phyloP scores from a whole-genome alignment of 2,888 invertebrate genomes.

The Netelia virgata region DNA sequence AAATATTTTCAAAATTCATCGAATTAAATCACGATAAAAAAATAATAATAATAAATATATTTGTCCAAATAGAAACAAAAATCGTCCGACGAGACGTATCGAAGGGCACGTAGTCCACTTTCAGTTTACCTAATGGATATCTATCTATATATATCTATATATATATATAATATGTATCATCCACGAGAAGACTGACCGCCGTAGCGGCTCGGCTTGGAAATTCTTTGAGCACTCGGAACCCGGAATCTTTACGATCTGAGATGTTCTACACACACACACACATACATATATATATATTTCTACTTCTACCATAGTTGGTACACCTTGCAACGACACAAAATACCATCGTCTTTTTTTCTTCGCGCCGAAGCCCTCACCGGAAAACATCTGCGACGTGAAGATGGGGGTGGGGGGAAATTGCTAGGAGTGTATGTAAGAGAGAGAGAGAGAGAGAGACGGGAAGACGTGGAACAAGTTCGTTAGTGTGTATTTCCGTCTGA shows the following conservation, averaged over 20 bases:
- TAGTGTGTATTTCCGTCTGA: slow-evolving; percentile 65
- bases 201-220: slow-evolving; percentile 57
- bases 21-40: too few relatives aligned
- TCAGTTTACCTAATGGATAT: slow-evolving; percentile 28
- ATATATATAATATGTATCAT: slow-evolving; percentile 14
- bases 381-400: slow-evolving; percentile 43
- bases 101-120: slow-evolving; percentile 41
- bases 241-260: slow-evolving; percentile 65
- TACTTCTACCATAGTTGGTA: slow-evolving; percentile 32
- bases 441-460: slow-evolving; percentile 48
- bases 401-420: slow-evolving; percentile 34
- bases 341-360: slow-evolving; percentile 63
- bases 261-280: slow-evolving; percentile 19
- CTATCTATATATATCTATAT: slow-evolving; percentile 16
- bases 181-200: slow-evolving; percentile 26
- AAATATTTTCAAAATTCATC: not conserved
- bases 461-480: slow-evolving; percentile 68
- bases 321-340: slow-evolving; percentile 67
- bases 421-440: slow-evolving; percentile 44
- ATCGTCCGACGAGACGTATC: slow-evolving; percentile 20
- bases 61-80: too few relatives aligned
- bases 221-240: slow-evolving; percentile 61
- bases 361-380: slow-evolving; percentile 40
- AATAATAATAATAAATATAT: too few relatives aligned
- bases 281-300: slow-evolving; percentile 12